Evolutionary conservation across 2,888 invertebrate genomes (phyloP).

Genomic region (Drosophila borborema): DNA sequence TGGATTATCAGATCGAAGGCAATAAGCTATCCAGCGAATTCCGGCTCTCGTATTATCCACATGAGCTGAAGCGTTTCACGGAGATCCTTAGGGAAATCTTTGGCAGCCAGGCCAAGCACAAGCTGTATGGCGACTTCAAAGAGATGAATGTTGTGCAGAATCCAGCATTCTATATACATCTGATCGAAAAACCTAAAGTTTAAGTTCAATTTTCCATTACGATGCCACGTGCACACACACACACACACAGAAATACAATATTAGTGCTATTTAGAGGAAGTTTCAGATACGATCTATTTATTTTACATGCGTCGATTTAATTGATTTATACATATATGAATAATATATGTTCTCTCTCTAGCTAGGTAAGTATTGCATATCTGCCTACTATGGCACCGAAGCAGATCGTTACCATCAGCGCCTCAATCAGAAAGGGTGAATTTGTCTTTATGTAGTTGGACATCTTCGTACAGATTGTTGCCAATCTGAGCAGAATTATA

Average conservation of each 20-base stretch:
- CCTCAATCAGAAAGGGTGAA: conserved; percentile 81
- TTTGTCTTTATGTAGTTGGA: conserved; percentile 77
- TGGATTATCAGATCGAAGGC: conserved; percentile 92
- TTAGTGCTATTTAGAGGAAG: conserved; percentile 48
- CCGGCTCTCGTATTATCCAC: conserved; percentile 95
- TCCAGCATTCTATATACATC: conserved; percentile 94
- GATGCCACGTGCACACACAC: conserved; percentile 27
- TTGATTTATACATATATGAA: conserved; percentile 1
- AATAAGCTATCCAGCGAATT: conserved; percentile 89
- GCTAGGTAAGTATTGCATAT: conserved; percentile 66
- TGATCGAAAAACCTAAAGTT: conserved; percentile 88
- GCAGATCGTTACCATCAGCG: conserved; percentile 76
- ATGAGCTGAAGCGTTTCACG: conserved; percentile 90
- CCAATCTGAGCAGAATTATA: conserved; percentile 61
- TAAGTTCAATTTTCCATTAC: conserved; percentile 50
- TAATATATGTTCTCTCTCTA: neutral
- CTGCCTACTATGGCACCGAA: conserved; percentile 79
- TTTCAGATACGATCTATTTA: conserved; percentile 28
- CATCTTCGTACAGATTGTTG: conserved; percentile 63
- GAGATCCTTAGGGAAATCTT: conserved; percentile 90
- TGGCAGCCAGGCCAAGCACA: conserved; percentile 88
- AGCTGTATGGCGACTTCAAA: conserved; percentile 93
- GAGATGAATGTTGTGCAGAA: conserved; percentile 87
- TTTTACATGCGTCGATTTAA: conserved; percentile 26
- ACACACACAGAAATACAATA: conserved; percentile 55